A percentile compares a stretch with the other conserved stretches of the same genome.
phyloP scores from a whole-genome alignment of 2,113 vertebrate species.

The Colossoma macropomum region DNA sequence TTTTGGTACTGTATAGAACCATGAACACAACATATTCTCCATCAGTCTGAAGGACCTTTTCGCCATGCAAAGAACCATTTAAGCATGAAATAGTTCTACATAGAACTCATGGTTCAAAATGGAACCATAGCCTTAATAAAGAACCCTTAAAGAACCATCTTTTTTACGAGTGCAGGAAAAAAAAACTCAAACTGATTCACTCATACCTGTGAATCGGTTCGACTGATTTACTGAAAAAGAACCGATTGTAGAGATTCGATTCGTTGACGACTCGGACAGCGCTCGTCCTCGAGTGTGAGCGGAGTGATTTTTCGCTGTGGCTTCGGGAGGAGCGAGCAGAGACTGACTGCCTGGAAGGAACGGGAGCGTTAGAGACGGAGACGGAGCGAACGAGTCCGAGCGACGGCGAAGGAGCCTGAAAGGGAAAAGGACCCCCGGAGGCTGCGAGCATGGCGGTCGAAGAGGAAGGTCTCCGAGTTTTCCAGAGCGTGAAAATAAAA shows the following conservation, averaged over 20 bases:
- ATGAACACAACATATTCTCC: too few species aligned
- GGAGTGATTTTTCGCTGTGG: constrained; percentile 50
- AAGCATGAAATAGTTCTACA: too few species aligned
- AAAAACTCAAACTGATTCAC: too few species aligned
- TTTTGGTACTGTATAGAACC: too few species aligned
- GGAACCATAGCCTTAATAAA: too few species aligned
- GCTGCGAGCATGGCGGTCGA: constrained; percentile 89
- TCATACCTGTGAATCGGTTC: background rate
- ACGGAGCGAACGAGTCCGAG: too few species aligned
- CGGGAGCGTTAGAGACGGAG: background rate
- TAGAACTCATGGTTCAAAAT: too few species aligned
- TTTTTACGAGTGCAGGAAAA: too few species aligned
- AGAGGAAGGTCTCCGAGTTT: constrained; percentile 93
- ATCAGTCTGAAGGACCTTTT: too few species aligned
- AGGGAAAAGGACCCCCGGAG: constrained; percentile 55
- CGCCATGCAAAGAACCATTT: too few species aligned
- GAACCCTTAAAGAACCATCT: too few species aligned
- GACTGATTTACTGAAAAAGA: background rate
- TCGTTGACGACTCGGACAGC: background rate
- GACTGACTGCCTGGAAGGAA: constrained; percentile 33
- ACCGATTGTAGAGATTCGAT: background rate
- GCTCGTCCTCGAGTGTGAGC: constrained; percentile 13
- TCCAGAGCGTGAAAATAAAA: constrained; percentile 97
- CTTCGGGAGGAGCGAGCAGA: constrained; percentile 62
- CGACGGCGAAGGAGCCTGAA: constrained; percentile 40